phyloP scores from a whole-genome alignment of 2,888 invertebrate species.

The Arctia plantaginis region DNA sequence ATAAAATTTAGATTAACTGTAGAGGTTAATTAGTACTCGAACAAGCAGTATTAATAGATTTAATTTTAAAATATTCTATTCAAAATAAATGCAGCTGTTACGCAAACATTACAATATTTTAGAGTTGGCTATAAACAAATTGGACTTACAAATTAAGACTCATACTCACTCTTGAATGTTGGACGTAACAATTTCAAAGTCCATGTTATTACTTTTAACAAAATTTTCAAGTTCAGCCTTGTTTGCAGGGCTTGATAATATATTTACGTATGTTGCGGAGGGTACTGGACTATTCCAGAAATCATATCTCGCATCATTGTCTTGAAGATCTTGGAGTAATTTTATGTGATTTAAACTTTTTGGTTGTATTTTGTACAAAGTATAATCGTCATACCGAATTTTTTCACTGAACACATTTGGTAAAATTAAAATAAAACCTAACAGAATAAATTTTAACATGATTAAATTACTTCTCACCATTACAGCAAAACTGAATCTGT shows the following conservation, averaged over 20 bases:
- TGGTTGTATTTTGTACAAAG: conserved; percentile 83
- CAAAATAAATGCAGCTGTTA: background rate
- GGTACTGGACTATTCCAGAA: conserved; percentile 70
- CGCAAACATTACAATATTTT: background rate
- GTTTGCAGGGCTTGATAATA: conserved; percentile 71
- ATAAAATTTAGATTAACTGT: too few relatives aligned
- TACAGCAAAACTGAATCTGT: background rate
- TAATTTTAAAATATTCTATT: background rate
- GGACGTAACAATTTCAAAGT: conserved; percentile 68
- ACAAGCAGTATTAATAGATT: background rate
- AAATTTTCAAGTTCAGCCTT: conserved; percentile 62
- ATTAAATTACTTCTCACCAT: conserved; percentile 14
- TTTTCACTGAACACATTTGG: conserved; percentile 52
- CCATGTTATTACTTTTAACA: conserved; percentile 64
- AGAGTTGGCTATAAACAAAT: too few relatives aligned
- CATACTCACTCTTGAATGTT: conserved; percentile 80
- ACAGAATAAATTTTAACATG: conserved; percentile 38
- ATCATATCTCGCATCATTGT: conserved; percentile 67
- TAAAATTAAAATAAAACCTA: conserved; percentile 31
- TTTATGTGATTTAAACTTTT: conserved; percentile 73
- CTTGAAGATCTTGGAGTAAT: conserved; percentile 75
- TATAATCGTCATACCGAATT: conserved; percentile 63
- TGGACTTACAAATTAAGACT: background rate
- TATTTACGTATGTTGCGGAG: conserved; percentile 61
- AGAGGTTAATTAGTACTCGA: background rate